Base-by-base conservation (phyloP, 2,797 vertebrate species). In the Coilia nasus region DNA sequence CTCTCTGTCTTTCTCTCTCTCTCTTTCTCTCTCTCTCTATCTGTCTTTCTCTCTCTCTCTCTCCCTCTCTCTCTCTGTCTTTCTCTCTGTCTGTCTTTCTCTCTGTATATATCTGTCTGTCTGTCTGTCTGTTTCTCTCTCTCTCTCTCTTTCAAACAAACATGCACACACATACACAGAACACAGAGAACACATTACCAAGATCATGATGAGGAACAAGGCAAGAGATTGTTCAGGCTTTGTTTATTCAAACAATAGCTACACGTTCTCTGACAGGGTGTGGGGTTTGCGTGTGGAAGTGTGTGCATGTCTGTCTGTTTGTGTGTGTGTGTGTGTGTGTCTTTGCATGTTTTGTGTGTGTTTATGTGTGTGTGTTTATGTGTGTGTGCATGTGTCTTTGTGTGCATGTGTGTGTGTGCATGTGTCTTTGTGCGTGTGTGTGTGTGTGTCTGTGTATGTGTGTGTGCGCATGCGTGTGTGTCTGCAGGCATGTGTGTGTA, bases 221-320 rank as follows among this genome's bases (percentile, higher is more conserved):
- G n/a, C 56, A 87, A 19, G 60, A 85, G 81, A 62, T 84, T 83
- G 78, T 82, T 21, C 44, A 59, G 28, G 81, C 50, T 91, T 87
- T 89, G 88, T 86, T 78, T 44, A 21, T 44, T 78, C 71, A 78
- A 44, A 78, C 35, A 78, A 41, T 41, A 78, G 71, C 31, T 21
- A 17, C 3, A 78, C 71, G 17, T 75, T 17, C 28, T 35, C 31
- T 17, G 67, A 75, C 67, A 75, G 67, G 31, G 71, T 78, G 71
- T 11, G 14, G 14, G 67, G 9, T 75, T 75, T 75, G 67, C 67
- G n/a, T n/a, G n/a, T n/a, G n/a, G n/a, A 67, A 67, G 62, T 67
- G 62, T 14, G 67, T 75, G 67, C 17, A 9, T 75, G 67, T 41
- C 0, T 19, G 31, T 47, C 10, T 75, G 15, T 75, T 7, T 57